A percentile compares a stretch with the other conserved stretches of the same genome.
phyloP scores from a whole-genome alignment of 2,888 invertebrate species.

The Andrena trimmerana region DNA sequence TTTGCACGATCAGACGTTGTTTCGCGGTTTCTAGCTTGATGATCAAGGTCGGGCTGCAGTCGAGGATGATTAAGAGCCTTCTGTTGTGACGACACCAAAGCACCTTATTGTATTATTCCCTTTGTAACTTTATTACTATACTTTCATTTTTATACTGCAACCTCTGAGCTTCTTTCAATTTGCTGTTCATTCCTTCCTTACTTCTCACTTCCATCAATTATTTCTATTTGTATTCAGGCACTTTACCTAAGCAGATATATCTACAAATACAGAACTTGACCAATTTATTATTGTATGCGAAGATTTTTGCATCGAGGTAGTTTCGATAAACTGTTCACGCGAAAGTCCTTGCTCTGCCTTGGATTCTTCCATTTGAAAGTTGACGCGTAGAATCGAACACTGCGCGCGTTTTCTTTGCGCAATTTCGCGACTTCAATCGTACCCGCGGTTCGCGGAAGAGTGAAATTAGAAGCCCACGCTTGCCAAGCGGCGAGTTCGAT shows the following conservation, averaged over 20 bases:
- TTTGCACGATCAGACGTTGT: background rate
- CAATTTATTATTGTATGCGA: no score
- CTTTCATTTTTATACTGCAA: no score
- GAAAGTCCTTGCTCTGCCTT: no score
- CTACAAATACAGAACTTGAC: no score
- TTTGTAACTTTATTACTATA: background rate
- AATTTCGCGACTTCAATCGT: constrained; percentile 43
- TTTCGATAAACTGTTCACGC: background rate
- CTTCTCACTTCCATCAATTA: no score
- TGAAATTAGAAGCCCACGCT: constrained; percentile 51
- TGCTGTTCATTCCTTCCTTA: no score
- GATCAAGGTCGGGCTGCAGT: constrained; percentile 33
- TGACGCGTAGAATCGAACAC: constrained; percentile 5
- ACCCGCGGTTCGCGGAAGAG: constrained; percentile 58
- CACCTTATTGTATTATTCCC: background rate
- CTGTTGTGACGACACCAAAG: background rate
- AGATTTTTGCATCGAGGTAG: no score
- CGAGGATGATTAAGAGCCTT: no score
- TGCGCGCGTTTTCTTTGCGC: constrained; percentile 13
- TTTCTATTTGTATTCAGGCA: no score
- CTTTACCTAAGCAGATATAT: no score
- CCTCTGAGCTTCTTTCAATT: no score
- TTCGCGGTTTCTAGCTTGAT: constrained; percentile 1
- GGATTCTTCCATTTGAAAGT: background rate
- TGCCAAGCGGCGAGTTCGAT: constrained; percentile 41